Conservation (phyloP, 2,888 invertebrate genomes). For the Hylaea fasciaria region DNA sequence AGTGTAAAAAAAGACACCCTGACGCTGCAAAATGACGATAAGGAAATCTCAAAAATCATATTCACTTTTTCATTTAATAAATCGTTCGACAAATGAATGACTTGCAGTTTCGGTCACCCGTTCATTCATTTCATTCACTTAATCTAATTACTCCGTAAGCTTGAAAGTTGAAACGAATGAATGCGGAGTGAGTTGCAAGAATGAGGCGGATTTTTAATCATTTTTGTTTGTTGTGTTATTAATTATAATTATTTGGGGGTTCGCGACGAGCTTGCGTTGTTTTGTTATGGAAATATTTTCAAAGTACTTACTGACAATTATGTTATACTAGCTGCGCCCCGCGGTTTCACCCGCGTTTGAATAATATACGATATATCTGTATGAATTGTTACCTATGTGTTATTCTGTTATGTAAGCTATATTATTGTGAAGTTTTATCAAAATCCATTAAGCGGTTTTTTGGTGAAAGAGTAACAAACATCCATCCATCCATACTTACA, state of each 20-base stretch:
- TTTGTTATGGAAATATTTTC: no score
- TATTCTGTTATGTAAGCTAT: no score
- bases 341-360: no score
- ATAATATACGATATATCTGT: no score
- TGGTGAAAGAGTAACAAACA: no score
- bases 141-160: constrained; percentile 61
- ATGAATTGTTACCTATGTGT: no score
- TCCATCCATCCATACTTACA: no score
- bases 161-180: constrained; percentile 61
- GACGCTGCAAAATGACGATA: constrained; percentile 6
- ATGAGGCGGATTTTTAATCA: constrained; percentile 32
- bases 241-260: not conserved
- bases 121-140: constrained; percentile 55
- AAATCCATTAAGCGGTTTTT: no score
- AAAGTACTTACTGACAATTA: no score
- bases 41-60: constrained; percentile 23
- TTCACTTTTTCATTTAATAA: constrained; percentile 47
- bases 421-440: no score
- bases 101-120: constrained; percentile 46
- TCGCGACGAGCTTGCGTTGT: constrained; percentile 1
- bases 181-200: constrained; percentile 62
- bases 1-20: constrained; percentile 3
- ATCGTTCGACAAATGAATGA: constrained; percentile 55
- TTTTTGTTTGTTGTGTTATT: constrained; percentile 41
- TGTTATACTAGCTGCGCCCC: no score